Evolutionary conservation across 1,140 invertebrate genomes (phyloP), one percentile per base, ranked within the genome.

Genomic region (Formica selysi): DNA sequence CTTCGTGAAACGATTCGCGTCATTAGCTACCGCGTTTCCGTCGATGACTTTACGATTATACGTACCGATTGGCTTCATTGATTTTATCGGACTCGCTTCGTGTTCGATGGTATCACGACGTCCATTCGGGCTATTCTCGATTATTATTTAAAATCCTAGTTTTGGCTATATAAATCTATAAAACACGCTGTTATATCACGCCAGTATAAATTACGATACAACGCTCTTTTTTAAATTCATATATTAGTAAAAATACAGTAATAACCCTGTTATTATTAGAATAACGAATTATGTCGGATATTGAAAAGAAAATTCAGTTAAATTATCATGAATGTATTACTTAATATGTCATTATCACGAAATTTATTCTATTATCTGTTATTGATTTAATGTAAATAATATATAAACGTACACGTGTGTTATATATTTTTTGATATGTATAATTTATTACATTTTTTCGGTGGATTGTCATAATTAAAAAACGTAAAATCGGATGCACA

Each of bases 1-100:
- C 41, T 62, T 65, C 73, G 61, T 78, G 62, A 65, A 85, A 65
- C 81, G 81, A 85, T 85, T 85, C 81, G 81, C 81, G 32, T 85
- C 81, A 85, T 85, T 85, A 85, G 81, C 81, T 54, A 26, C 81
- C 44, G 79, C 44, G 73, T 85, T 85, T 78, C 81, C 73, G 19
- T 59, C 81, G 81, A 76, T 78, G 81, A 85, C 59, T 85, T 78
- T 78, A 85, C 73, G 81, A 76, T 78, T 67, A 78, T 44, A 65
- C 41, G 71, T 76, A 64, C 29, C 44, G 68, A 65, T 71, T 76
- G 22, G 73, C 59, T 85, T 76, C 81, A 65, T 85, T 61, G 81
- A 85, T 78, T 85, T 67, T 76, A 78, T 78, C 73, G n/a, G 81
- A 64, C 41, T 36, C 76, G 61, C 38, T 76, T 85, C 81, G 81